phyloP scores from a whole-genome alignment of 2,888 invertebrate species.

The Limnephilus marmoratus region DNA sequence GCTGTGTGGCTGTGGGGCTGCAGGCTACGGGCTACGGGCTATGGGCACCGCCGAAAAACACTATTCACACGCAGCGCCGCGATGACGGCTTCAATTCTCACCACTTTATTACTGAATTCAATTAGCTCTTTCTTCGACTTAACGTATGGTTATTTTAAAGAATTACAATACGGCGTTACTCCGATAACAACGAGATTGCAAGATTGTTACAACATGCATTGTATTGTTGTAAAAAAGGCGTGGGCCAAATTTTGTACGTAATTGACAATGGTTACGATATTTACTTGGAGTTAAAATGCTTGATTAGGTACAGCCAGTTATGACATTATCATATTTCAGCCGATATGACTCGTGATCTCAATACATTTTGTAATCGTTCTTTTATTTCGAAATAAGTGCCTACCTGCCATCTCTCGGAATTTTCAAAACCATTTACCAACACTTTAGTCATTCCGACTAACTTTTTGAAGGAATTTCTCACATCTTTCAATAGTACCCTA shows the following conservation, averaged over 20 bases:
- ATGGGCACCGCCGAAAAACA: conserved; percentile 28
- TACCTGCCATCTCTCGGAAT: not conserved
- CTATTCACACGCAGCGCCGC: conserved; percentile 14
- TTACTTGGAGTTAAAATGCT: conserved; percentile 34
- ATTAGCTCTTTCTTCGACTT: not conserved
- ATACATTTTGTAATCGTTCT: not conserved
- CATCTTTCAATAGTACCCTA: not conserved
- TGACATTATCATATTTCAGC: conserved; percentile 18
- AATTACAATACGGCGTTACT: conserved; percentile 16
- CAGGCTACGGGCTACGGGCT: not conserved
- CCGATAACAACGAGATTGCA: conserved; percentile 3
- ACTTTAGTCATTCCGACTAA: not conserved
- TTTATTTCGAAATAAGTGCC: not conserved
- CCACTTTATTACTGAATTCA: conserved; percentile 15
- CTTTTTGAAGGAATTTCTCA: not conserved
- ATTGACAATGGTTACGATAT: conserved; percentile 40
- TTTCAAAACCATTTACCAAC: not conserved
- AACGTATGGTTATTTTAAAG: conserved; percentile 15
- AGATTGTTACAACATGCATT: conserved; percentile 30
- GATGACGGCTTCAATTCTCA: conserved; percentile 21
- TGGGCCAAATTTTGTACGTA: conserved; percentile 38
- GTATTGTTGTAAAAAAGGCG: conserved; percentile 34
- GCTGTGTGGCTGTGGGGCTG: no score
- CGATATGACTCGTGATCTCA: conserved; percentile 11
- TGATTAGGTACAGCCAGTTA: conserved; percentile 26